These are phyloP conservation scores for Orthonychiurus folsomi DNA, from an alignment of 2,888 invertebrate species.

Conservation along the genomic window DNA sequence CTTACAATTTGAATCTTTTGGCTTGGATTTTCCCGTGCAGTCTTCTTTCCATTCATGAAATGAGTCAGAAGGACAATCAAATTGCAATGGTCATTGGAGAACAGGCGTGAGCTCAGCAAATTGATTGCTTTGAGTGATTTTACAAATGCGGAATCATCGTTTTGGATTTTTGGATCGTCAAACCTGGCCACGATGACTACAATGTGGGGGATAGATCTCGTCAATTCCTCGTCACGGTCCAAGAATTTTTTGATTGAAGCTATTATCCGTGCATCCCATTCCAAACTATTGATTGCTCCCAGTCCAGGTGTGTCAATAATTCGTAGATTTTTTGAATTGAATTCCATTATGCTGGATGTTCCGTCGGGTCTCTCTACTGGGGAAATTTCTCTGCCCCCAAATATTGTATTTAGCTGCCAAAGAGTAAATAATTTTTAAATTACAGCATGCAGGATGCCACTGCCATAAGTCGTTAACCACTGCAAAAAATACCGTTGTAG, in stretches of 20 bases:
- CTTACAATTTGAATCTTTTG: constrained; percentile 13
- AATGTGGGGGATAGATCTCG: constrained; percentile 22
- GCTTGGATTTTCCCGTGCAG: constrained; percentile 12
- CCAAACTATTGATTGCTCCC: constrained; percentile 14
- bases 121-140: constrained; percentile 22
- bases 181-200: constrained; percentile 23
- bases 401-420: constrained; percentile 22
- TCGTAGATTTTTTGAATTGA: constrained; percentile 21
- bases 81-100: constrained; percentile 24
- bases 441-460: too few relatives aligned
- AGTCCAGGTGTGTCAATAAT: constrained; percentile 30
- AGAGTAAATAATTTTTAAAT: too few relatives aligned
- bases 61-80: constrained; percentile 26
- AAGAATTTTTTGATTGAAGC: constrained; percentile 27
- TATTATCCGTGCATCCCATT: constrained; percentile 24
- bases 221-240: constrained; percentile 21
- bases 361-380: constrained; percentile 14
- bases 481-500: constrained; percentile 17
- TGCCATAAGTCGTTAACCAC: neutral
- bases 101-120: constrained; percentile 23
- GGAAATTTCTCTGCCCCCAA: constrained; percentile 19
- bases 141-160: constrained; percentile 18
- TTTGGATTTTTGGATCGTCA: constrained; percentile 14
- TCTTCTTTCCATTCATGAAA: constrained; percentile 22
- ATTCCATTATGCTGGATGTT: constrained; percentile 21